These are phyloP conservation scores for Stomatorhinus ivindoensis DNA, from an alignment of 2,113 vertebrate genomes.

Conservation along the genomic window DNA sequence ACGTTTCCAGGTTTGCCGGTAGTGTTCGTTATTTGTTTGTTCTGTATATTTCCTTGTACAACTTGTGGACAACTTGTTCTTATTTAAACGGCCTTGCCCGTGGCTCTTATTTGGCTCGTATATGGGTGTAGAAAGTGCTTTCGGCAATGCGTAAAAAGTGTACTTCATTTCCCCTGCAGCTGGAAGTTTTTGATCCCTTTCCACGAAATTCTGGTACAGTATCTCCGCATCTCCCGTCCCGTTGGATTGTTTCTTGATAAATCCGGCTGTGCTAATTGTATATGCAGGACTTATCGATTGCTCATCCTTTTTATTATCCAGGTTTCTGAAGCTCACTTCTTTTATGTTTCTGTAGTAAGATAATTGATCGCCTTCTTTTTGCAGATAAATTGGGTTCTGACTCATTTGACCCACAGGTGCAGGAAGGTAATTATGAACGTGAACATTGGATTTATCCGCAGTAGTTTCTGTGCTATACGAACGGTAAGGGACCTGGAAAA, in stretches of 20 bases:
- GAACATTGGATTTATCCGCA: slow-evolving; percentile 73
- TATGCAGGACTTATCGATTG: slow-evolving; percentile 68
- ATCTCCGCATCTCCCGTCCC: slow-evolving; percentile 71
- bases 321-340: slow-evolving; percentile 74
- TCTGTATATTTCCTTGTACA: slow-evolving; percentile 87
- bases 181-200: slow-evolving; percentile 82
- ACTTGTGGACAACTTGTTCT: slow-evolving; percentile 74
- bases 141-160: slow-evolving; percentile 96
- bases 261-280: slow-evolving; percentile 83
- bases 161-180: slow-evolving; percentile 74
- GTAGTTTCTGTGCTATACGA: slow-evolving; percentile 75
- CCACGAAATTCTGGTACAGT: slow-evolving; percentile 87
- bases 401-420: slow-evolving; percentile 91
- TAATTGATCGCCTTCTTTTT: slow-evolving; percentile 84
- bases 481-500: slow-evolving; percentile 88
- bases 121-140: slow-evolving; percentile 82
- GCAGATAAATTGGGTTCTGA: slow-evolving; percentile 97
- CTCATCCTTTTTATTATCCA: slow-evolving; percentile 77
- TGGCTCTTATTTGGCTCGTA: slow-evolving; percentile 78
- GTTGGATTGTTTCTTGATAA: slow-evolving; percentile 73
- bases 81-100: slow-evolving; percentile 83
- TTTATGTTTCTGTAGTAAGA: slow-evolving; percentile 89
- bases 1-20: slow-evolving; percentile 83
- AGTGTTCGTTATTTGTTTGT: slow-evolving; percentile 77
- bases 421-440: slow-evolving; percentile 90